phyloP scores from a whole-genome alignment of 2,113 vertebrate genomes.

The Campylomormyrus numenius region DNA sequence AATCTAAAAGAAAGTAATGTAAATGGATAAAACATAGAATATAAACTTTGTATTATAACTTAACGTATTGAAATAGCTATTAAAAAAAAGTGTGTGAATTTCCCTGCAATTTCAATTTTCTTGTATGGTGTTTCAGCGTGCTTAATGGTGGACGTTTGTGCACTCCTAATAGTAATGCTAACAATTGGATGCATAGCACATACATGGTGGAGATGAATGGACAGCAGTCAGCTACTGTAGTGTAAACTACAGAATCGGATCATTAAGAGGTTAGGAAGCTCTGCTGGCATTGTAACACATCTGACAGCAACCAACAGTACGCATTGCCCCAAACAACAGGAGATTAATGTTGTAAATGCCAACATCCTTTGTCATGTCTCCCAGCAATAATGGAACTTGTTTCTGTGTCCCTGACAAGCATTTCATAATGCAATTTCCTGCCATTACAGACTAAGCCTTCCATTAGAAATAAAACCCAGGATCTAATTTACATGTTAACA shows the following conservation, averaged over 20 bases:
- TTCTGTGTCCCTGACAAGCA: conserved; percentile 20
- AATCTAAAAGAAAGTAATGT: neutral
- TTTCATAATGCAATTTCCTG: conserved; percentile 29
- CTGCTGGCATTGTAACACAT: neutral
- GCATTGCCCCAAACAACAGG: conserved; percentile 14
- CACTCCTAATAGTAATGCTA: neutral
- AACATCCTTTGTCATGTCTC: conserved; percentile 25
- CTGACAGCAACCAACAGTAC: conserved; percentile 14
- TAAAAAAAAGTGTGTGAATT: neutral
- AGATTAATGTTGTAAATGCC: conserved; percentile 18
- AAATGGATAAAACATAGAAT: neutral
- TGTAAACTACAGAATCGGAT: neutral
- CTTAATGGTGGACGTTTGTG: neutral
- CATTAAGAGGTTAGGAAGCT: neutral
- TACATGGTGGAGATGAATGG: neutral
- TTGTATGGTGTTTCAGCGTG: neutral
- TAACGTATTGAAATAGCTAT: neutral
- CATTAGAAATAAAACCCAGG: conserved; percentile 22
- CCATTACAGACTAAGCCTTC: conserved; percentile 23
- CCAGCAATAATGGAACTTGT: conserved; percentile 19
- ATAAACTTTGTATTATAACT: neutral
- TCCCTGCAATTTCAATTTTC: neutral
- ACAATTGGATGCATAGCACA: neutral
- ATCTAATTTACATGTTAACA: conserved; percentile 28
- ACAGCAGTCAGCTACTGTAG: neutral